phyloP scores from a whole-genome alignment of 2,888 invertebrate genomes.

The Aspidiotus destructor region DNA sequence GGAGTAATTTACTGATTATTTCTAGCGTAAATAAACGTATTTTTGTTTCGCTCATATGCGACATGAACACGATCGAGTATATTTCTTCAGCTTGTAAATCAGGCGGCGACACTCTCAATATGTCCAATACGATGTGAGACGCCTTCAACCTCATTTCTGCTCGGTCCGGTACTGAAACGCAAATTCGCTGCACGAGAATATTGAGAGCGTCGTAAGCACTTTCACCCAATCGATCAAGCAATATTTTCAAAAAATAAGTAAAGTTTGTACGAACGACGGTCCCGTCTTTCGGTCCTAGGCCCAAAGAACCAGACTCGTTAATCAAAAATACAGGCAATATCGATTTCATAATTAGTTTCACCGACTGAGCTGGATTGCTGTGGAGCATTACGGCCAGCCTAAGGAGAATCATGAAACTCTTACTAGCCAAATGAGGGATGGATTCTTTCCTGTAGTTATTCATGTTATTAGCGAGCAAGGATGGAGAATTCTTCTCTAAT shows the following conservation, averaged over 20 bases:
- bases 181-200: slow-evolving; percentile 19
- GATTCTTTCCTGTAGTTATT: slow-evolving; percentile 18
- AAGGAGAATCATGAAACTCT: slow-evolving; percentile 19
- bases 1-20: slow-evolving; percentile 18
- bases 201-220: slow-evolving; percentile 18
- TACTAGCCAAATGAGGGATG: slow-evolving; percentile 6
- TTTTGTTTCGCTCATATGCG: slow-evolving; percentile 16
- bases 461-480: slow-evolving; percentile 15
- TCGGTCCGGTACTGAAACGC: slow-evolving; percentile 22
- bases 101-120: slow-evolving; percentile 23
- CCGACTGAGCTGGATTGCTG: slow-evolving; percentile 15
- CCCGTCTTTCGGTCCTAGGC: slow-evolving; percentile 12
- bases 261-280: slow-evolving; percentile 8
- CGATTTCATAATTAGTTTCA: slow-evolving; percentile 11
- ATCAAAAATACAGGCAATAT: slow-evolving; percentile 16
- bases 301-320: slow-evolving; percentile 1
- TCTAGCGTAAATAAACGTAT: slow-evolving; percentile 24
- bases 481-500: slow-evolving; percentile 11
- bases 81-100: slow-evolving; percentile 24
- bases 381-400: slow-evolving; percentile 10
- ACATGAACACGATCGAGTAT: slow-evolving; percentile 24
- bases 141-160: slow-evolving; percentile 21
- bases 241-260: slow-evolving; percentile 16
- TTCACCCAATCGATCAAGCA: slow-evolving; percentile 11
- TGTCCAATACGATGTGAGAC: slow-evolving; percentile 11